Conservation (phyloP, 2,888 invertebrate genomes). For the Baccha elongata region DNA sequence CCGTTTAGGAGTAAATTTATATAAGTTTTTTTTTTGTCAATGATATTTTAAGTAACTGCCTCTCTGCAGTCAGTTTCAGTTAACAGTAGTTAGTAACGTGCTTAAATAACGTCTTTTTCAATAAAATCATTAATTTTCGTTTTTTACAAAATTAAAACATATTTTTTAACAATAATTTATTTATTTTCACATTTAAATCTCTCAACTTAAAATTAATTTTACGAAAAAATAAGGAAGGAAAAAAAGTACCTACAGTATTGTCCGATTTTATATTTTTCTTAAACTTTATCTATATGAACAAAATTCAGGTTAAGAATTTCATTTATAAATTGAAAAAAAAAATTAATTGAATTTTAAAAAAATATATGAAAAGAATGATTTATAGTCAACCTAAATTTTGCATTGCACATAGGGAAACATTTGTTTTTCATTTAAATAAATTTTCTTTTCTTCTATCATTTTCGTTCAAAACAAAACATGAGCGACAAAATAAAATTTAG, state of each 20-base stretch:
- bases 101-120: no score
- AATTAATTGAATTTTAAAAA: conserved; percentile 18
- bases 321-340: conserved; percentile 38
- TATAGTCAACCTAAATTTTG: conserved; percentile 75
- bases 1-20: no score
- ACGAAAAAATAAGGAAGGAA: conserved; percentile 40
- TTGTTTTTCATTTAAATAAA: not conserved
- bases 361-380: conserved; percentile 57
- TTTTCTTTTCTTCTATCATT: conserved; percentile 40
- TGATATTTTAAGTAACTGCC: no score
- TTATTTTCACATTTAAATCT: conserved; percentile 54
- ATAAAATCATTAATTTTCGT: no score
- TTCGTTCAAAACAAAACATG: conserved; percentile 41
- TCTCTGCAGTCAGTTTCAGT: no score
- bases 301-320: conserved; percentile 74
- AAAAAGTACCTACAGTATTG: conserved; percentile 36
- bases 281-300: conserved; percentile 50
- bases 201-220: conserved; percentile 61
- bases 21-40: no score
- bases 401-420: conserved; percentile 35
- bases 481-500: conserved; percentile 57
- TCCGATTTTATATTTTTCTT: conserved; percentile 38
- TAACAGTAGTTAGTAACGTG: no score
- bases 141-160: not conserved
- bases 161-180: conserved; percentile 71